Percentiles rank a stretch among this genome's conserved stretches.
Conservation (phyloP, 2,888 invertebrate species). For the Psylliodes chrysocephalus region DNA sequence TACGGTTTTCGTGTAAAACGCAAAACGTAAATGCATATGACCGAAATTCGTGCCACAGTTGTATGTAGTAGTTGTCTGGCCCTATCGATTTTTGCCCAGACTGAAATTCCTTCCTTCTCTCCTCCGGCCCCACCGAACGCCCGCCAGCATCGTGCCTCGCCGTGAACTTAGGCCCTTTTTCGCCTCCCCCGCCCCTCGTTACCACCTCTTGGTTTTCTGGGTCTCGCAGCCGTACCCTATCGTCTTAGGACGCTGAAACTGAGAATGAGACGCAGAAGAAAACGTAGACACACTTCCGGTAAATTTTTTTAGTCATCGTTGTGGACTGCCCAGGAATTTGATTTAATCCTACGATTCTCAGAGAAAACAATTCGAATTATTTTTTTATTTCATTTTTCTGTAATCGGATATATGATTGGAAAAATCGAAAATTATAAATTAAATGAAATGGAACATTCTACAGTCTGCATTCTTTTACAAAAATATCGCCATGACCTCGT, state of each 20-base stretch:
- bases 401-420: too few relatives aligned
- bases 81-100: conserved; percentile 31
- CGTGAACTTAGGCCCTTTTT: conserved; percentile 25
- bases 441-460: too few relatives aligned
- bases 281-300: conserved; percentile 1
- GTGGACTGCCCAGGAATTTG: not conserved
- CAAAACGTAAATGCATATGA: conserved; percentile 11
- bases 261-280: not conserved
- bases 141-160: conserved; percentile 9
- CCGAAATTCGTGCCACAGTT: conserved; percentile 14
- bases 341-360: too few relatives aligned
- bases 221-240: not conserved
- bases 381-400: too few relatives aligned
- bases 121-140: not conserved
- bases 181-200: not conserved
- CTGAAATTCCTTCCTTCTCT: conserved; percentile 18
- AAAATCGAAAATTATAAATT: too few relatives aligned
- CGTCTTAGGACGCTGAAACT: not conserved
- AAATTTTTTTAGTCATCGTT: conserved; percentile 4
- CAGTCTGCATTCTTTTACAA: too few relatives aligned
- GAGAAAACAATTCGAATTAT: too few relatives aligned
- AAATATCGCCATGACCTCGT: too few relatives aligned
- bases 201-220: conserved; percentile 1
- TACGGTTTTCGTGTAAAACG: conserved; percentile 5
- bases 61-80: conserved; percentile 20